Evolutionary conservation across 2,888 invertebrate genomes (phyloP).

Genomic region (Imbricaverruca yamaguchii): DNA sequence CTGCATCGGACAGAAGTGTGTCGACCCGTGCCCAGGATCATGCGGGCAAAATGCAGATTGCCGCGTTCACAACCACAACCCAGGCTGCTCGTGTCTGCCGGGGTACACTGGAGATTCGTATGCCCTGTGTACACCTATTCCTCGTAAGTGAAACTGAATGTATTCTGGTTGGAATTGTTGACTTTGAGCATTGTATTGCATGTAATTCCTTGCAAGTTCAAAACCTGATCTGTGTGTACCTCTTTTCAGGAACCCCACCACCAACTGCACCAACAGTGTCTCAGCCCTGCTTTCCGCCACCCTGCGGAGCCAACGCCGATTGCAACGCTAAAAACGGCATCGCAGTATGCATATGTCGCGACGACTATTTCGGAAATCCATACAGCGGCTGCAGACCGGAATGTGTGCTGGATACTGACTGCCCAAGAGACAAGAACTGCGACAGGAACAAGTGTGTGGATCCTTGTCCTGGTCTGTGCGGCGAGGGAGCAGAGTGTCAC

Average conservation of each 20-base stretch:
- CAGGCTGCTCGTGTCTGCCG: constrained; percentile 36
- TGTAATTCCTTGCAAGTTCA: no score
- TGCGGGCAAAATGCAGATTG: constrained; percentile 30
- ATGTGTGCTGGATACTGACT: constrained; percentile 67
- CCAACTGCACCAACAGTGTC: constrained; percentile 30
- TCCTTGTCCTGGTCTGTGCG: constrained; percentile 71
- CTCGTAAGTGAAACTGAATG: neutral
- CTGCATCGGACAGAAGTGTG: constrained; percentile 51
- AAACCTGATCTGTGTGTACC: no score
- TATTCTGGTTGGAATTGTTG: no score
- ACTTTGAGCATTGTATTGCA: no score
- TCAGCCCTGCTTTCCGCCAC: constrained; percentile 12
- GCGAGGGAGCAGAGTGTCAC: constrained; percentile 62
- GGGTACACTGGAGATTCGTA: constrained; percentile 37
- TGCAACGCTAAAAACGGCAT: neutral
- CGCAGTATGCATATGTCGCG: neutral
- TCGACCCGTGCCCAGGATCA: constrained; percentile 25
- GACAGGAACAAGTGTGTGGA: constrained; percentile 27
- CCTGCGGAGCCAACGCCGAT: constrained; percentile 5
- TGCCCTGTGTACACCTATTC: constrained; percentile 34
- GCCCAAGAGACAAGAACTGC: constrained; percentile 63
- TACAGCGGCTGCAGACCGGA: constrained; percentile 62
- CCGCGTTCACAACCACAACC: constrained; percentile 27
- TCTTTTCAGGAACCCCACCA: constrained; percentile 27
- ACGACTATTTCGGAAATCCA: constrained; percentile 45